Evolutionary conservation across 2,888 invertebrate genomes (phyloP), one percentile per base, ranked within the genome.

Genomic region (Ametastegia equiseti): DNA sequence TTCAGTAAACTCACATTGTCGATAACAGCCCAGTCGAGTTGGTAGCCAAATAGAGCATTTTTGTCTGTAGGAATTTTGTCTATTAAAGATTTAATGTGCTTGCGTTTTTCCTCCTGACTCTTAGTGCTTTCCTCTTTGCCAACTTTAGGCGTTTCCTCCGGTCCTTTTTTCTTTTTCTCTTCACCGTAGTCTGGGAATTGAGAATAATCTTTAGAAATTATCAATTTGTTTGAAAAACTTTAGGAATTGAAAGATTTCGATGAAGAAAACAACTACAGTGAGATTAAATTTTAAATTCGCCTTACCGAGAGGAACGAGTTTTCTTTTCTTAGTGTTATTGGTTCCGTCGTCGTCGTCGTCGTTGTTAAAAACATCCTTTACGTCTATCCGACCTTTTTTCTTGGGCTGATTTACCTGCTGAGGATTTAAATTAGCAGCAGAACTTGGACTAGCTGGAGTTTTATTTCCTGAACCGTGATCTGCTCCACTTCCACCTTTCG

Each of bases 21-120:
- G 60, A 96, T 95, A 85, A 97, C 96, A 82, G 95, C 94, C 96
- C 98, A 98, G 92, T 99, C 98, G 79, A 99, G 95, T 87, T 96
- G 95, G 92, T 97, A 99, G 85, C 96, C 97, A 93, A 99, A 99
- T 85, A 99, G 94, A 88, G 98, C 98, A 84, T 97, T 97, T 93
- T 99, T 99, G 91, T 97, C 98, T 9, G 99, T 99, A 82, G 99
- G 99, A 90, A 99, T 99, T 93, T 97, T 97, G 92, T 99, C 99
- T 89, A 99, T 99, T 86, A 99, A 95, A 84, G 97, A 97, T 93
- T 99, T 99, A 88, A 99, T 98, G 92, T 98, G 96, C 88, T 97
- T 97, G 81, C 98, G 94, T 92, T 99, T 99, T 92, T 99, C 99
- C 92, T 99, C 99, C 82, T 96, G 96, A 80, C 95, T 94, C 90